Evolutionary conservation across 1,140 invertebrate species (phyloP), one percentile per base, ranked within the genome.

Genomic region (Tetraneura akinire): DNA sequence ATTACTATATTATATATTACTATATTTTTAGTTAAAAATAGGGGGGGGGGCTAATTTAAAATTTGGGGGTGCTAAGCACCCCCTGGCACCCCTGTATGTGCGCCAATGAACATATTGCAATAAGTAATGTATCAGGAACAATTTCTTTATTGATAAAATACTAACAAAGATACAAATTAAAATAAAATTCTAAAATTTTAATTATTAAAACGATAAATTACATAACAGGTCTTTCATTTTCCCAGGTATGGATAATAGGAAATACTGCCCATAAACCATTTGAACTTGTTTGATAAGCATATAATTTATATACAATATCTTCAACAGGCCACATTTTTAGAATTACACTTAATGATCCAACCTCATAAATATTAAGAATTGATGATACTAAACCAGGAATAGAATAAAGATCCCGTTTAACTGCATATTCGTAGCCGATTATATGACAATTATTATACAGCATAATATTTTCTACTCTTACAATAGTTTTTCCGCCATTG

Each of bases 381-480:
- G 57, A 26, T 29, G 26, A 26, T 11, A 9, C 9, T 60, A 60
- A 26, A 1, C 21, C 51, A 26, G 57, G 10, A 13, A 60, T 29
- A 14, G 57, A 60, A 60, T 60, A 29, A 26, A 60, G 57, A 11
- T 60, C 16, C 4, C 23, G 14, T 60, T 60, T 10, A 6, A 26
- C 14, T 60, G 23, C 29, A 60, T 60, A 60, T 26, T 60, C 10
- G 16, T 60, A 60, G 13, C 26, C 23, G 16, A 26, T 60, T 11
- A 60, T 2, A 18, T 60, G 57, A 60, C 21, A 60, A 60, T 60
- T 60, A 60, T 60, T 60, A 26, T 60, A 26, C 9, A 60, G 23
- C 57, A 60, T 10, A 26, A 60, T 60, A 60, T 60, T 60, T 60
- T 60, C 13, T 8, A 53, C 18, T 53, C 51, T 53, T n/a, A 53